Evolutionary conservation across 2,113 vertebrate species (phyloP).

Genomic region (Meles meles): DNA sequence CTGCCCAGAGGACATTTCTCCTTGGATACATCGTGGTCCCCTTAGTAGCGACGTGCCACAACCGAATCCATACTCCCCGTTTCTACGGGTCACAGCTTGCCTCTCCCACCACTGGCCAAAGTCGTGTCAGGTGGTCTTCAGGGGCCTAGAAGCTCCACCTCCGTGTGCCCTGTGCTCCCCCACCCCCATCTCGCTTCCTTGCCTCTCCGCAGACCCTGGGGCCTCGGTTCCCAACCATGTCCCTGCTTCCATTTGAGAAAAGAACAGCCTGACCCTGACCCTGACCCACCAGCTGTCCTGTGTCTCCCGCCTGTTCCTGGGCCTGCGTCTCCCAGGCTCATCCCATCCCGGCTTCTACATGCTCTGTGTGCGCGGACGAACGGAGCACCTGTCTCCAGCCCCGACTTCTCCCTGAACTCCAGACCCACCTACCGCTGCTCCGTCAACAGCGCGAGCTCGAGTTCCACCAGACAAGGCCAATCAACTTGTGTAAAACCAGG

Average conservation of each 20-base stretch:
- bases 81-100: not conserved
- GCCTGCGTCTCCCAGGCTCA: not conserved
- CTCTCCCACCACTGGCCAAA: accelerated
- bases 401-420: not conserved
- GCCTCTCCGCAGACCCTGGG: not conserved
- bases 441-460: accelerated
- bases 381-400: accelerated
- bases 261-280: no score
- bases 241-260: not conserved
- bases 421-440: not conserved
- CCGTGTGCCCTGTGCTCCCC: accelerated
- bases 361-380: accelerated
- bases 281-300: no score
- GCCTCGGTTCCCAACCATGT: not conserved
- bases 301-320: not conserved
- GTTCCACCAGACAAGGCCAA: no score
- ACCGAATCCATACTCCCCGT: accelerated
- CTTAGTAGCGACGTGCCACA: no score
- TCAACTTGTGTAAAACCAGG: not conserved
- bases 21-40: not conserved
- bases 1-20: not conserved
- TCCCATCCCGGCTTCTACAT: not conserved
- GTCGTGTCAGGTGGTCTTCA: accelerated
- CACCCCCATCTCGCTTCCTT: accelerated
- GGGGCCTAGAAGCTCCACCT: accelerated